Conservation (phyloP, 2,888 invertebrate genomes). For the Brachylomia viminalis region DNA sequence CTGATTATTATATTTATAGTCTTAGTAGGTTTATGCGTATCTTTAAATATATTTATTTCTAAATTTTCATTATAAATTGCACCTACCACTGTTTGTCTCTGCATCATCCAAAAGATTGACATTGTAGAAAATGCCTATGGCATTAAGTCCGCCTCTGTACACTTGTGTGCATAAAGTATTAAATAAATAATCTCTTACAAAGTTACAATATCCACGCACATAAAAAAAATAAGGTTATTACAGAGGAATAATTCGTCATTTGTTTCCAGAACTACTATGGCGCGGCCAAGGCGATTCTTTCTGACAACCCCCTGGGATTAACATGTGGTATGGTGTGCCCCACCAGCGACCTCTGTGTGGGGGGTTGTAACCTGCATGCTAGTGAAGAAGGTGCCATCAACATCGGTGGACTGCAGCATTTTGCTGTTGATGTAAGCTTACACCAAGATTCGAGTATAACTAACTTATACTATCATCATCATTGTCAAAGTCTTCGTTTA, state of each 20-base stretch:
- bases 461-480: too few relatives aligned
- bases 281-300: conserved; percentile 98
- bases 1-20: too few relatives aligned
- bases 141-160: too few relatives aligned
- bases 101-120: too few relatives aligned
- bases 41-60: too few relatives aligned
- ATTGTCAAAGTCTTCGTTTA: too few relatives aligned
- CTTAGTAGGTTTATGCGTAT: too few relatives aligned
- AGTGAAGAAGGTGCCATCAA: conserved; percentile 99
- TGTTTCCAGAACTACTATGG: conserved; percentile 97
- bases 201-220: not conserved
- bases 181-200: not conserved
- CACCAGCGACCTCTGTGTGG: conserved; percentile 99
- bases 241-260: not conserved
- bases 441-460: not conserved
- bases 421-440: conserved; percentile 95
- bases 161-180: too few relatives aligned
- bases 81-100: too few relatives aligned
- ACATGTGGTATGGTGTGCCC: conserved; percentile 99
- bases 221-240: not conserved
- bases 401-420: conserved; percentile 99
- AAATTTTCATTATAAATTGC: too few relatives aligned
- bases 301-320: conserved; percentile 98
- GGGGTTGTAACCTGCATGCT: conserved; percentile 98
- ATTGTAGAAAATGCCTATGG: too few relatives aligned